These are phyloP conservation scores for Eretmochelys imbricata DNA, from an alignment of 2,113 vertebrate genomes.

Conservation along the genomic window DNA sequence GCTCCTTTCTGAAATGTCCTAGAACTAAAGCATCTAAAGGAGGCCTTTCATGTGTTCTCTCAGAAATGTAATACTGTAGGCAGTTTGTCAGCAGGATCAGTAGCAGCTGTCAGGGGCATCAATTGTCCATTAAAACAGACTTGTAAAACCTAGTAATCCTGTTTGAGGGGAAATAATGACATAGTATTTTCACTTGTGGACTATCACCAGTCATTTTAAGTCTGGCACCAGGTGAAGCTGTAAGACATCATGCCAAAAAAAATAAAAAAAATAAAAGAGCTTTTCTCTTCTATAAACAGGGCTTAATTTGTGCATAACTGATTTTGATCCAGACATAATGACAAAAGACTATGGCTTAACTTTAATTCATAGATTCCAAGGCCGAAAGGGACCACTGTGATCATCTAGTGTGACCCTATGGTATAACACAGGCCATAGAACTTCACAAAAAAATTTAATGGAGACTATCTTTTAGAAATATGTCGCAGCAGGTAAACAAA, in stretches of 20 bases:
- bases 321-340: background rate
- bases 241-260: background rate
- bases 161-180: slow-evolving; percentile 23
- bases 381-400: background rate
- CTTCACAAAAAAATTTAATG: background rate
- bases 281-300: slow-evolving; percentile 38
- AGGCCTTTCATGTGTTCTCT: background rate
- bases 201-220: background rate
- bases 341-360: background rate
- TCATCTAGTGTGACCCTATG: background rate
- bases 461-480: background rate
- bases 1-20: background rate
- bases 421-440: background rate
- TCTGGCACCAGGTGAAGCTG: background rate
- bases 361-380: background rate
- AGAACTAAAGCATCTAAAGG: background rate
- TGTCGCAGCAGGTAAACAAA: too few species aligned
- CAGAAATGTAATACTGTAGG: background rate
- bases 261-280: background rate
- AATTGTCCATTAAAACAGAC: slow-evolving; percentile 48
- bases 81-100: background rate
- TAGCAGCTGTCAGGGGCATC: slow-evolving; percentile 25
- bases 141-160: slow-evolving; percentile 39
- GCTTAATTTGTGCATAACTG: background rate
- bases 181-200: slow-evolving; percentile 48